Evolutionary conservation across 2,797 vertebrate species (phyloP).

Genomic region (Clarias pachynema): DNA sequence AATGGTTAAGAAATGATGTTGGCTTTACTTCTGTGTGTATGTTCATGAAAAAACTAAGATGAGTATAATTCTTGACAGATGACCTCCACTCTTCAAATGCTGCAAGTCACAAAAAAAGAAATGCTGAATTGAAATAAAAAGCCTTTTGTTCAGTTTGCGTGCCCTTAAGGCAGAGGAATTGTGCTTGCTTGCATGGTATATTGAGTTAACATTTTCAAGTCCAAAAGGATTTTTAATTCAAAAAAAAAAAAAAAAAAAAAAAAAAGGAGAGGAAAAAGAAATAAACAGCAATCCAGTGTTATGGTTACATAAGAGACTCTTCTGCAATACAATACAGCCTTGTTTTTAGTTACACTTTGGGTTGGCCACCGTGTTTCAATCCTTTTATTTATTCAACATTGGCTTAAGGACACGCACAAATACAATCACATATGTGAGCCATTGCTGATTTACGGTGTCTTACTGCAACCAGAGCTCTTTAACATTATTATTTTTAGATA

Average conservation of each 20-base stretch:
- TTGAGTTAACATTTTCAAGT: not conserved
- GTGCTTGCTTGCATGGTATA: constrained; percentile 20
- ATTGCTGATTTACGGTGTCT: constrained; percentile 33
- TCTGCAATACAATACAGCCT: constrained; percentile 13
- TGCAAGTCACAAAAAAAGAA: constrained; percentile 9
- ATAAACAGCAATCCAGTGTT: constrained; percentile 1
- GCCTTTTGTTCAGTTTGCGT: constrained; percentile 12
- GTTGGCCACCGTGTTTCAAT: constrained; percentile 40
- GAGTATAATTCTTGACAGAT: constrained; percentile 10
- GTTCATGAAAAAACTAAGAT: constrained; percentile 20
- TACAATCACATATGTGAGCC: constrained; percentile 33
- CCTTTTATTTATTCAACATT: constrained; percentile 25
- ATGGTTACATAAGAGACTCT: constrained; percentile 48
- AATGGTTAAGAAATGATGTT: constrained; percentile 16
- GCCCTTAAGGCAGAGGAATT: constrained; percentile 36
- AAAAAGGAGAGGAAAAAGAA: not conserved
- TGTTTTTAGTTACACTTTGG: constrained; percentile 19
- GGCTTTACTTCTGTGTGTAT: not conserved
- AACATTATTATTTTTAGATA: constrained; percentile 57
- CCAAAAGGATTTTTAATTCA: not conserved
- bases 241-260: not conserved
- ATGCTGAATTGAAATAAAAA: constrained; percentile 28
- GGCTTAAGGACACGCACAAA: constrained; percentile 21
- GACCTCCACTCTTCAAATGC: constrained; percentile 9
- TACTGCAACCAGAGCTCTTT: constrained; percentile 41